phyloP scores from a whole-genome alignment of 2,888 invertebrate genomes.

The Diarsia mendica region DNA sequence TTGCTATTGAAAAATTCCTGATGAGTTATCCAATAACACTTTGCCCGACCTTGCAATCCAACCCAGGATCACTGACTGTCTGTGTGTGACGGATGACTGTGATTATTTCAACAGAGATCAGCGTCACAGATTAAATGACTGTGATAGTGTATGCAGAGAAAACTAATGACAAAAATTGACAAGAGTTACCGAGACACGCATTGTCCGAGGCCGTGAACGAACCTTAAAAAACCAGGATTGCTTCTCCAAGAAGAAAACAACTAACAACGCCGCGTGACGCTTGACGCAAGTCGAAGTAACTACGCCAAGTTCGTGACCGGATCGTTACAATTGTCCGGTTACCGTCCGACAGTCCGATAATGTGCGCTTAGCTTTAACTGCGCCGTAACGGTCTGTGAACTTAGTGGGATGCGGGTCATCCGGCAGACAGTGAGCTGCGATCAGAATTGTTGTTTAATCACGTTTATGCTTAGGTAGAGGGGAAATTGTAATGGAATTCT shows the following conservation, averaged over 20 bases:
- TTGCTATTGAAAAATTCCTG: neutral
- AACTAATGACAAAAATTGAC: too few species aligned
- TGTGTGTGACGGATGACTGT: neutral
- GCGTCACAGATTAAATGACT: too few species aligned
- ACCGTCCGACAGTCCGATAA: constrained; percentile 41
- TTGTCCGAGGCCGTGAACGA: neutral
- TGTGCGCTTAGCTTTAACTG: constrained; percentile 51
- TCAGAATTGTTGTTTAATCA: constrained; percentile 43
- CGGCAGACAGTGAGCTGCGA: constrained; percentile 22
- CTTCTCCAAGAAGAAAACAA: neutral
- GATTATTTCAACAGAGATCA: too few species aligned
- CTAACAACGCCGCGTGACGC: neutral
- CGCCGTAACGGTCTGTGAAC: constrained; percentile 56
- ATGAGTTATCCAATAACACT: neutral
- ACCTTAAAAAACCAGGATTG: neutral
- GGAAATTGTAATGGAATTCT: constrained; percentile 36
- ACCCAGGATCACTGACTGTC: neutral
- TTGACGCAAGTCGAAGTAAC: neutral
- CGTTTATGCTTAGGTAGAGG: constrained; percentile 25
- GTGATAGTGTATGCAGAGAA: too few species aligned
- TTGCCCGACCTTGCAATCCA: neutral
- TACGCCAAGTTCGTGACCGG: neutral
- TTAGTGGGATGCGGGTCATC: constrained; percentile 51
- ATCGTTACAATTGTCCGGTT: constrained; percentile 20
- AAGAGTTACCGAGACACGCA: neutral